Base-by-base conservation (phyloP, 53 echinoderm and acorn worm species). In the Patiria pectinifera region DNA sequence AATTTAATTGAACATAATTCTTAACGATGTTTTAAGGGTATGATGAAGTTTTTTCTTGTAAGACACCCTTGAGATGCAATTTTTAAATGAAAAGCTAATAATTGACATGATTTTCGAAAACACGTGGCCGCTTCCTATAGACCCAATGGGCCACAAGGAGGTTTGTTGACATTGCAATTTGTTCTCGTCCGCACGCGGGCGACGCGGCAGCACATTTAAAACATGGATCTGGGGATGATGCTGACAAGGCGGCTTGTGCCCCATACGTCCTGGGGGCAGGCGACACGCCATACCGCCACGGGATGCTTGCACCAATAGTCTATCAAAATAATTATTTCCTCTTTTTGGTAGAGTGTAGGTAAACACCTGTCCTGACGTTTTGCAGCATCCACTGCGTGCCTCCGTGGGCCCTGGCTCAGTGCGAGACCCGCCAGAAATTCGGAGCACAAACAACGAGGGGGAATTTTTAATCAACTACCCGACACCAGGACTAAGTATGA, bases 391-490 rank as follows among this genome's bases (percentile, higher is more conserved):
- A 78, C 79, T 46, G 44, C 3, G 79, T 45, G 35, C 79, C 45
- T 14, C 14, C 79, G 45, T 78, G 79, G 44, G 16, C 79, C 47
- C 6, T 12, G 23, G 62, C 59, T 25, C 22, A 1, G 14, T n/a
- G 45, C 85, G 22, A 14, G 62, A 21, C 66, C 85, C 26, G n/a
- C 62, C 15, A 86, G 18, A 78, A 77, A 35, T 59, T 59, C 21
- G 22, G 59, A 78, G 78, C 62, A 53, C 53, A 35, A 88, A 88
- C 59, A 88, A 26, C 53, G 45, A 59, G 60, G 19, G 35, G 19
- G 88, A 88, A 88, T 88, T 88, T 88, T 78, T 88, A 88, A 88
- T 88, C 66, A n/a, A 88, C 43, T 26, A 88, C 61, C n/a, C 45
- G 88, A 88, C 62, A 88, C 88, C 78, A 48, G 6, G 74, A 86